Conservation (phyloP, 2,888 invertebrate species). For the Periphyllus acericola region DNA sequence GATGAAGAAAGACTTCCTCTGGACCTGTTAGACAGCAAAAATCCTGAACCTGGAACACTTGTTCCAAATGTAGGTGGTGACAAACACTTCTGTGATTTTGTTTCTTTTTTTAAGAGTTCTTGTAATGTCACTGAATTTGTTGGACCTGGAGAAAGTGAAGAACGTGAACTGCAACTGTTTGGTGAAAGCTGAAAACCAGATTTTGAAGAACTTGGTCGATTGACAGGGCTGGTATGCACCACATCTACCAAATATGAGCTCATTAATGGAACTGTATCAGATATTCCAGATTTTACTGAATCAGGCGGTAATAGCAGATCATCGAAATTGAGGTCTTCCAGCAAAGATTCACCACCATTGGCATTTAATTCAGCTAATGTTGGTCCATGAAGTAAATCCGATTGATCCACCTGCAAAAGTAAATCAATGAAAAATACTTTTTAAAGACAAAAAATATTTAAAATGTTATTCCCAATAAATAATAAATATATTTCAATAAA, state of each 20-base stretch:
- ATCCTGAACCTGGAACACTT: constrained; percentile 52
- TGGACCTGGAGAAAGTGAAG: constrained; percentile 58
- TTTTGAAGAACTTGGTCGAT: constrained; percentile 58
- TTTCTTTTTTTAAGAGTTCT: constrained; percentile 56
- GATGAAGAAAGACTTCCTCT: constrained; percentile 77
- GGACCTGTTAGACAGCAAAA: constrained; percentile 37
- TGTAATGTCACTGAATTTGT: constrained; percentile 52
- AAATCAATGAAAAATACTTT: constrained; percentile 18
- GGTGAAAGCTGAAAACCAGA: constrained; percentile 58
- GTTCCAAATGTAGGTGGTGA: constrained; percentile 55
- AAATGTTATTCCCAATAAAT: neutral
- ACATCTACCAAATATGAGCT: constrained; percentile 53
- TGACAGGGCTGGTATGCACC: constrained; percentile 53
- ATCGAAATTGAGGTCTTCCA: constrained; percentile 88
- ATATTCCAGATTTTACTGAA: constrained; percentile 57
- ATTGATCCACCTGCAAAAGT: constrained; percentile 87
- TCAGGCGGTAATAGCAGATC: constrained; percentile 82
- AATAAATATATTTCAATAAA: neutral
- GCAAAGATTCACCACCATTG: constrained; percentile 71
- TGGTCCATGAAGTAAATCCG: constrained; percentile 77
- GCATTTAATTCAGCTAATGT: constrained; percentile 87
- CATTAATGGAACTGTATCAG: constrained; percentile 55
- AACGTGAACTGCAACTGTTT: constrained; percentile 60
- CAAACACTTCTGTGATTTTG: constrained; percentile 51
- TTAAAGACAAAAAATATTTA: neutral